Conservation (phyloP, 2,797 vertebrate genomes). For the Morus bassanus region DNA sequence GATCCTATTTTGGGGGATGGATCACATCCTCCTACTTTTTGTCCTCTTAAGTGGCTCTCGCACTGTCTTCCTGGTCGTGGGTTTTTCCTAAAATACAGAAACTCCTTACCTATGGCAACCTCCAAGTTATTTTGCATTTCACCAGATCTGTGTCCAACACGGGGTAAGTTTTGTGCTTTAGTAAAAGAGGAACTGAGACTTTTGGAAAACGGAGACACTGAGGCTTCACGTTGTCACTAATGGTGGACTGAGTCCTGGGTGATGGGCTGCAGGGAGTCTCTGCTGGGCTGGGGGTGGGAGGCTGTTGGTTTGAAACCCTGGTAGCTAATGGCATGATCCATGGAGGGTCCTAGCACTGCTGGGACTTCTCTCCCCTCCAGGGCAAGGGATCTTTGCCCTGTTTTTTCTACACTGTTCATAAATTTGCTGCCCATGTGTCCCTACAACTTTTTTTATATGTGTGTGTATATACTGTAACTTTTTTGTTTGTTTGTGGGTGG, state of each 20-base stretch:
- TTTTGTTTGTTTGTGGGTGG: background rate
- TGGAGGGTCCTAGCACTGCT: background rate
- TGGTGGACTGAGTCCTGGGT: background rate
- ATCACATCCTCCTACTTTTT: background rate
- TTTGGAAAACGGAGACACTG: background rate
- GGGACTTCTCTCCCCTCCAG: background rate
- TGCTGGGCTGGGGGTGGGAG: background rate
- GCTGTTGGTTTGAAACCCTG: background rate
- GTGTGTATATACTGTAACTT: conserved; percentile 66
- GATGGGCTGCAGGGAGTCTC: background rate
- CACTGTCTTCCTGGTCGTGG: background rate
- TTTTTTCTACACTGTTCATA: conserved; percentile 24
- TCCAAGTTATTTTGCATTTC: background rate
- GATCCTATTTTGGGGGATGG: background rate
- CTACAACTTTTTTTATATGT: conserved; percentile 40
- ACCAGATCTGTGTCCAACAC: rapidly evolving
- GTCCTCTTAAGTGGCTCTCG: background rate
- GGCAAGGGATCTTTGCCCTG: background rate
- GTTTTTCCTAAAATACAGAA: background rate
- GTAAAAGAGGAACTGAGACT: background rate
- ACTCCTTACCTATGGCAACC: background rate
- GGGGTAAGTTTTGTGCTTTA: background rate
- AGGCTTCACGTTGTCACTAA: background rate
- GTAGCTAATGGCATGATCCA: background rate
- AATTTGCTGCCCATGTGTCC: conserved; percentile 1